These are phyloP conservation scores for Smutsia gigantea DNA, from an alignment of 2,797 vertebrate species.

Conservation along the genomic window DNA sequence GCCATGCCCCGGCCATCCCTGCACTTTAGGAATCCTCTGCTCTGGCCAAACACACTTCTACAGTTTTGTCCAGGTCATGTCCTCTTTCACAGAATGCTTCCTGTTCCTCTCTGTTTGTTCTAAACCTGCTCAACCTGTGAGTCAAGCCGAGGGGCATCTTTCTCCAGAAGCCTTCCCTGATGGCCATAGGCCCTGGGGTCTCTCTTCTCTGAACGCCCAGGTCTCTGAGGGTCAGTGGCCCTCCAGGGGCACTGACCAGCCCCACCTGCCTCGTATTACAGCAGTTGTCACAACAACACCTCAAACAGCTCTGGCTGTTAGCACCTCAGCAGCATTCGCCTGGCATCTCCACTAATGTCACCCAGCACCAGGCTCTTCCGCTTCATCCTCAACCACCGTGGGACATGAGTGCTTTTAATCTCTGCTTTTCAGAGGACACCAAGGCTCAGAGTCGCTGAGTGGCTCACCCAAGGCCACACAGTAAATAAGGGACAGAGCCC, in stretches of 20 bases:
- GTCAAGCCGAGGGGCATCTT: background rate
- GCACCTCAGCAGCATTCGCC: background rate
- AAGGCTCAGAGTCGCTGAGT: background rate
- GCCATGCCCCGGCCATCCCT: background rate
- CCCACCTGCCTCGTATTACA: background rate
- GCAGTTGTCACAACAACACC: background rate
- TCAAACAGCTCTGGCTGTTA: background rate
- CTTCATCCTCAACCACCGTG: background rate
- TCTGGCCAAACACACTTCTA: background rate
- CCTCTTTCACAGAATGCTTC: background rate
- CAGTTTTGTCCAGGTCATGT: background rate
- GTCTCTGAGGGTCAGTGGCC: background rate
- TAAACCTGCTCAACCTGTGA: background rate
- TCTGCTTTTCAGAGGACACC: background rate
- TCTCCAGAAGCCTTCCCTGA: background rate
- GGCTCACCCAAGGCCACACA: constrained; percentile 25
- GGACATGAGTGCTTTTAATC: background rate
- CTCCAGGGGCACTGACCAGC: background rate
- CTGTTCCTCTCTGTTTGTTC: background rate
- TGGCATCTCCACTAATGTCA: accelerated
- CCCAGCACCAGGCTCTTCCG: background rate
- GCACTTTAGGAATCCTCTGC: background rate
- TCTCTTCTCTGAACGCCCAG: background rate
- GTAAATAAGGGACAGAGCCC: background rate
- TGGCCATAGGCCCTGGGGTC: background rate